Percentiles rank a stretch among this genome's conserved stretches.
Evolutionary conservation across 1,140 invertebrate genomes (phyloP).

Genomic region (Drepana arcuata): DNA sequence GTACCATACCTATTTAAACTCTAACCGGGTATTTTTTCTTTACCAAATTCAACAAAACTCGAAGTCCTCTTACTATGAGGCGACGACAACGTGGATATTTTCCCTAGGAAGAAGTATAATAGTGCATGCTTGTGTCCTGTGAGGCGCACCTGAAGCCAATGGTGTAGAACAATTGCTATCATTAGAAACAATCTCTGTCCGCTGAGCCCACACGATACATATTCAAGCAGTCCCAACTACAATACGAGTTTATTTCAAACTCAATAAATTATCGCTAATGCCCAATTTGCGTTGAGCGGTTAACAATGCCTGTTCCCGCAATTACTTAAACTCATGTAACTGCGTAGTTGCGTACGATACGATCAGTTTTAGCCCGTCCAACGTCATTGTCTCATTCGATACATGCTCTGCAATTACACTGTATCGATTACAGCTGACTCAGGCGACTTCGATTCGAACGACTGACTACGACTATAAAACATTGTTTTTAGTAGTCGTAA

Average conservation of each 20-base stretch:
- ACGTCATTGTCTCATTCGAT: slow-evolving; percentile 59
- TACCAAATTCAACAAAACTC: no score
- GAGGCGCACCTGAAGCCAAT: slow-evolving; percentile 49
- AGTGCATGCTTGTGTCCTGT: no score
- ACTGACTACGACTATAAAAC: slow-evolving; percentile 58
- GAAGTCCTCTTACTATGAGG: no score
- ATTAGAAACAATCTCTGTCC: slow-evolving; percentile 43
- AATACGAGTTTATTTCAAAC: slow-evolving; percentile 62
- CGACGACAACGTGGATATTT: no score
- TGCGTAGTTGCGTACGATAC: slow-evolving; percentile 43
- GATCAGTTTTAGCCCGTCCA: slow-evolving; percentile 35
- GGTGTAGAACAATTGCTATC: slow-evolving; percentile 63
- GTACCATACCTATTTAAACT: no score
- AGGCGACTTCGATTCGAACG: slow-evolving; percentile 32
- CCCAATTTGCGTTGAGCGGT: slow-evolving; percentile 63
- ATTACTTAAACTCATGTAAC: slow-evolving; percentile 68
- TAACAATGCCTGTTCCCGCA: slow-evolving; percentile 67
- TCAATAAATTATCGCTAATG: slow-evolving; percentile 68
- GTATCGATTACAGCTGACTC: slow-evolving; percentile 61
- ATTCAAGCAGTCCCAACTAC: slow-evolving; percentile 55
- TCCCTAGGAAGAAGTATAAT: no score
- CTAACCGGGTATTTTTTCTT: no score
- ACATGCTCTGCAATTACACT: slow-evolving; percentile 57
- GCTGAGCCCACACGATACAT: slow-evolving; percentile 48
- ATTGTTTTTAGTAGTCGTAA: slow-evolving; percentile 49